phyloP scores from a whole-genome alignment of 2,888 invertebrate genomes.

The Scaptodrosophila latifasciaeformis region DNA sequence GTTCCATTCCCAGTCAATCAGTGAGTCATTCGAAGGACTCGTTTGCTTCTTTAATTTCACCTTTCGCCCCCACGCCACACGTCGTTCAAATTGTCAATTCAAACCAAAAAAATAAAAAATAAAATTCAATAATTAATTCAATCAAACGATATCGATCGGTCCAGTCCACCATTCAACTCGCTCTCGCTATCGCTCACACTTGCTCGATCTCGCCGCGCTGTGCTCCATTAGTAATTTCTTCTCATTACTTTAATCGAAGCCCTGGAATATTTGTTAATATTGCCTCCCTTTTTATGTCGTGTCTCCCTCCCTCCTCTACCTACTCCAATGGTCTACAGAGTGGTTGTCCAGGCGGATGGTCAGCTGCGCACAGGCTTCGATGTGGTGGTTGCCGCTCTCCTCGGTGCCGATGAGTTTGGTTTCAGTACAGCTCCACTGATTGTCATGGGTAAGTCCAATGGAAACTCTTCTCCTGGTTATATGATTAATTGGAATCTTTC shows the following conservation, averaged over 20 bases:
- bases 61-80: constrained; percentile 21
- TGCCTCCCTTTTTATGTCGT: constrained; percentile 64
- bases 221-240: constrained; percentile 74
- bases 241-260: constrained; percentile 54
- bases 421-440: constrained; percentile 99
- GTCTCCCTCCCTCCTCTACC: constrained; percentile 36
- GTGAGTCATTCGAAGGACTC: constrained; percentile 11
- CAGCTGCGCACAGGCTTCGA: constrained; percentile 97
- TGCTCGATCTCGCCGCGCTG: constrained; percentile 65
- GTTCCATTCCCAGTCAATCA: too few relatives aligned
- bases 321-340: constrained; percentile 76
- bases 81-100: constrained; percentile 37
- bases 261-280: constrained; percentile 57
- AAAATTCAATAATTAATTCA: constrained; percentile 15
- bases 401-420: constrained; percentile 99
- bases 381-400: constrained; percentile 93
- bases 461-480: too few relatives aligned
- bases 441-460: constrained; percentile 82
- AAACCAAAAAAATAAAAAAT: constrained; percentile 24
- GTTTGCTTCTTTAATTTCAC: constrained; percentile 26
- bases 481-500: too few relatives aligned
- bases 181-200: constrained; percentile 55
- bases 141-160: constrained; percentile 37
- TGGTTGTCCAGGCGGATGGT: constrained; percentile 97
- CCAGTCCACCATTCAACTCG: constrained; percentile 52